A percentile compares a stretch with the other conserved stretches of the same genome.
phyloP scores from a whole-genome alignment of 2,797 vertebrate genomes.

The Lophotriccus pileatus region DNA sequence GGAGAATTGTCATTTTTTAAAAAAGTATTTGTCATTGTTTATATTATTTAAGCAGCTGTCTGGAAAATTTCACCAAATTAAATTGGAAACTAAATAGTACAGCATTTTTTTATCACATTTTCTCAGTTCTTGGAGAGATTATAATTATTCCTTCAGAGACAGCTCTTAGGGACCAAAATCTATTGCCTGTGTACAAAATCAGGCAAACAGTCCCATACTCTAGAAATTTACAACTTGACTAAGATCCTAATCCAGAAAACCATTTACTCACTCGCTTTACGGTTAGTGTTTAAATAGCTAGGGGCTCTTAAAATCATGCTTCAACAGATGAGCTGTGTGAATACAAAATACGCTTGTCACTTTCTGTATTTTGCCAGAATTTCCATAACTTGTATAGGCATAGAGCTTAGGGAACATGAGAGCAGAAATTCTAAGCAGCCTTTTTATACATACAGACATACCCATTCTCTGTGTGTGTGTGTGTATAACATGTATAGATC shows the following conservation, averaged over 20 bases:
- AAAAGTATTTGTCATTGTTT: not conserved
- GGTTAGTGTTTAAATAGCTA: slow-evolving; percentile 22
- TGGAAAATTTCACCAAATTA: slow-evolving; percentile 34
- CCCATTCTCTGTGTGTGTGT: not conserved
- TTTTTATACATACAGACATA: not conserved
- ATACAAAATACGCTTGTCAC: not conserved
- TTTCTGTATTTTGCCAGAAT: slow-evolving; percentile 5
- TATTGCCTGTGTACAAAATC: not conserved
- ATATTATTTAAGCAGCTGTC: not conserved
- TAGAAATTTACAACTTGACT: slow-evolving; percentile 46
- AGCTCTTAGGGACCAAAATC: slow-evolving; percentile 13
- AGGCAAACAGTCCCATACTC: slow-evolving; percentile 7
- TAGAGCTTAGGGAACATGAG: not conserved
- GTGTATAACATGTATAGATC: not conserved
- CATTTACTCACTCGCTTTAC: not conserved
- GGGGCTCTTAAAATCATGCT: slow-evolving; percentile 20
- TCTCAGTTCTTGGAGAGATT: not conserved
- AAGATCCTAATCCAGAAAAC: slow-evolving; percentile 35
- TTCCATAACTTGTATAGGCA: not conserved
- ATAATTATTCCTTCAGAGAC: slow-evolving; percentile 16
- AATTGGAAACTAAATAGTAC: slow-evolving; percentile 3
- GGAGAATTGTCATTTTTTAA: not conserved
- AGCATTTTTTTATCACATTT: slow-evolving; percentile 1
- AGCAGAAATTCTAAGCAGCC: not conserved
- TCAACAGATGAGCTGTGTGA: not conserved